Percentiles rank a stretch among this genome's conserved stretches.
These are phyloP conservation scores for Psophia crepitans DNA, from an alignment of 2,113 vertebrate species.

Conservation along the genomic window DNA sequence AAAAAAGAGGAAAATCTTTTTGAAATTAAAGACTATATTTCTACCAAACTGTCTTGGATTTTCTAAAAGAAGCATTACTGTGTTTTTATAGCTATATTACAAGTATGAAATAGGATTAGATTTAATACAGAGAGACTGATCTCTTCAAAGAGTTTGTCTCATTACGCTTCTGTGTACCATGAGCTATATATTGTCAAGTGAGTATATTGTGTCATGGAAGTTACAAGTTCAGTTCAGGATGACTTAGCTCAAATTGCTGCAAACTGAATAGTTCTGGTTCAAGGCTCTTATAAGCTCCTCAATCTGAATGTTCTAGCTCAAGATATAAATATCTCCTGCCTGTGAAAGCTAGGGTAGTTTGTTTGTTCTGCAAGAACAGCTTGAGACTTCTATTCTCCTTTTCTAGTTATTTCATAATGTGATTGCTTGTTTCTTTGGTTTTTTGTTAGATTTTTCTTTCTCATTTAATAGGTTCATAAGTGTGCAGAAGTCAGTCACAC, in stretches of 20 bases:
- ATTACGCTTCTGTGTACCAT: not conserved
- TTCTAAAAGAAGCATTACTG: not conserved
- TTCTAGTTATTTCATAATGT: not conserved
- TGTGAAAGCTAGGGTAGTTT: not conserved
- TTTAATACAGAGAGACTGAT: not conserved
- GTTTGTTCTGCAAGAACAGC: not conserved
- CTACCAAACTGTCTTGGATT: not conserved
- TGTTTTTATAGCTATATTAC: not conserved
- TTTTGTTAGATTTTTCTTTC: not conserved
- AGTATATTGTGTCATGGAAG: not conserved
- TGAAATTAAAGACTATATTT: not conserved
- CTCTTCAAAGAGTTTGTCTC: not conserved
- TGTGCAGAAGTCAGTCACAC: too few relatives aligned
- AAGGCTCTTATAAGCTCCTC: constrained; percentile 19
- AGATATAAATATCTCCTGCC: not conserved
- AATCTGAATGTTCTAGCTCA: not conserved
- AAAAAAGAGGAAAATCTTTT: not conserved
- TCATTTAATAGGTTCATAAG: too few relatives aligned
- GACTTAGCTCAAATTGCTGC: not conserved
- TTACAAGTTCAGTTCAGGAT: constrained; percentile 4
- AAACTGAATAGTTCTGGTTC: constrained; percentile 1
- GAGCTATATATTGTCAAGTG: not conserved
- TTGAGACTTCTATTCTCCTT: not conserved
- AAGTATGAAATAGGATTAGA: not conserved
- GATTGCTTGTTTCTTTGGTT: not conserved